Percentiles rank a stretch among this genome's conserved stretches.
Evolutionary conservation across 2,113 vertebrate genomes (phyloP).

Genomic region (Misgurnus mizolepis): DNA sequence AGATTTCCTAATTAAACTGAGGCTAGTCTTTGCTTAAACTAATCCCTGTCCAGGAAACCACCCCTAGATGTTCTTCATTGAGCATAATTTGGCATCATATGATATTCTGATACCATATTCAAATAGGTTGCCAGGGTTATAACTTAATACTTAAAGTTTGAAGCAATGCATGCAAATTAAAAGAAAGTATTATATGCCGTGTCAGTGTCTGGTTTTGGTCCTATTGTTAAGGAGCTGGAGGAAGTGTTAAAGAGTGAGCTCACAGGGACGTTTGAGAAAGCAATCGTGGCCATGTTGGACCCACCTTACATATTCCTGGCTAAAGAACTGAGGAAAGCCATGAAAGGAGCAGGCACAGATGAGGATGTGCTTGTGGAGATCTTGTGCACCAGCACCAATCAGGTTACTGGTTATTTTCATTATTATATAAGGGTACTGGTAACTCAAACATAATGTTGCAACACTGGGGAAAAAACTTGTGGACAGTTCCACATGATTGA

Average conservation of each 20-base stretch:
- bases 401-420: constrained; percentile 56
- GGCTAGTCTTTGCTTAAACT: too few species aligned
- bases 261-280: constrained; percentile 86
- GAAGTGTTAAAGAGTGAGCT: constrained; percentile 87
- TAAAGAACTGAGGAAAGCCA: constrained; percentile 82
- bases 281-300: constrained; percentile 85
- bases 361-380: constrained; percentile 87
- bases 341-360: constrained; percentile 89
- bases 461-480: neutral
- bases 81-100: too few species aligned
- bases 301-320: constrained; percentile 79
- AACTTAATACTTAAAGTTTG: too few species aligned
- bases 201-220: constrained; percentile 3
- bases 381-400: constrained; percentile 84
- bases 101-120: too few species aligned
- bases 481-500: too few species aligned
- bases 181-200: neutral
- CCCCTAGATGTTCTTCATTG: too few species aligned
- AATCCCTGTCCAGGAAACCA: too few species aligned
- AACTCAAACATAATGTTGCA: neutral
- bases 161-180: too few species aligned
- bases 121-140: too few species aligned
- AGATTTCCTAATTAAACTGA: too few species aligned
- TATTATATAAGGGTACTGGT: neutral
- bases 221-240: constrained; percentile 81